Evolutionary conservation across 2,888 invertebrate species (phyloP).

Genomic region (Hirtodrosophila trivittata): DNA sequence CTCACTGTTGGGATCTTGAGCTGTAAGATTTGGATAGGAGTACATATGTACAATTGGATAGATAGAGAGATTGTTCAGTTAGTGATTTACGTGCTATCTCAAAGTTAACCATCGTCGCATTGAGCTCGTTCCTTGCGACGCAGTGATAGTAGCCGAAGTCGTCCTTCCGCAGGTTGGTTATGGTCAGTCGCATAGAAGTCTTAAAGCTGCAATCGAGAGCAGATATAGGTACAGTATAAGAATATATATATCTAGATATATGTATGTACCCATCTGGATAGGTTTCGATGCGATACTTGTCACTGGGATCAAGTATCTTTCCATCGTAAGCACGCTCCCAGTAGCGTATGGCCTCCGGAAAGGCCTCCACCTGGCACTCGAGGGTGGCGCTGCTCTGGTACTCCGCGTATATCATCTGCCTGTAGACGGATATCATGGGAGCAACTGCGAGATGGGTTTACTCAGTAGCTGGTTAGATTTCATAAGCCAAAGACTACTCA

Average conservation of each 20-base stretch:
- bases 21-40: no score
- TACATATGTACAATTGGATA: background rate
- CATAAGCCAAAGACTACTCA: no score
- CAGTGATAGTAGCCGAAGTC: conserved; percentile 93
- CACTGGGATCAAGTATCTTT: conserved; percentile 87
- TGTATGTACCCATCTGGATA: conserved; percentile 84
- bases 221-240: background rate
- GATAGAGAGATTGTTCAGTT: background rate
- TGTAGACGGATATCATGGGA: conserved; percentile 91
- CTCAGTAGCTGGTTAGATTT: conserved; percentile 19
- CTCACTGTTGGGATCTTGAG: conserved; percentile 85
- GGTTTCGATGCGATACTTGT: conserved; percentile 87
- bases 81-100: conserved; percentile 86
- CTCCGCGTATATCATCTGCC: conserved; percentile 89
- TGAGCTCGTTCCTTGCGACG: conserved; percentile 92
- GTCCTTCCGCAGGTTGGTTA: conserved; percentile 87
- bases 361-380: conserved; percentile 94
- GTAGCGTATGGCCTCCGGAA: conserved; percentile 92
- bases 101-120: conserved; percentile 90
- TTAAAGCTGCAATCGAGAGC: conserved; percentile 85
- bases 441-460: conserved; percentile 87
- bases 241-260: no score
- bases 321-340: conserved; percentile 92
- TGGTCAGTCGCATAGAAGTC: conserved; percentile 91
- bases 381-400: conserved; percentile 89